These are phyloP conservation scores for Hydriomena furcata DNA, from an alignment of 2,888 invertebrate species.

Conservation along the genomic window DNA sequence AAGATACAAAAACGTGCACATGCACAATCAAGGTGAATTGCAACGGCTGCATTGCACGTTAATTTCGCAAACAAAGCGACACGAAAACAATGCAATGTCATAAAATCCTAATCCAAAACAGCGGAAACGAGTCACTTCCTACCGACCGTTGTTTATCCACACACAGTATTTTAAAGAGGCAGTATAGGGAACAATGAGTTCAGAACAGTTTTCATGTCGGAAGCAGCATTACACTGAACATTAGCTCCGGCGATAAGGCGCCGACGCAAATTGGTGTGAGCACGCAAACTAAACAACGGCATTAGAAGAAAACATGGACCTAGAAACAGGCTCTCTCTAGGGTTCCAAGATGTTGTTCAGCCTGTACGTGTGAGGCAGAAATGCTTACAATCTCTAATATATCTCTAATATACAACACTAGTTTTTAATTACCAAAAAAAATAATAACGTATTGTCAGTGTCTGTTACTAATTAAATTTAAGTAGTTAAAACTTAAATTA, in stretches of 20 bases:
- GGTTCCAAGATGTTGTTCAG: conserved; percentile 7
- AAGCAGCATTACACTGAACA: conserved; percentile 78
- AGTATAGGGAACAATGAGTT: conserved; percentile 61
- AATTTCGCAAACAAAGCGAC: conserved; percentile 28
- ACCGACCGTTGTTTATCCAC: conserved; percentile 46
- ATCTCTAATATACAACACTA: too few relatives aligned
- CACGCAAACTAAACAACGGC: conserved; percentile 65
- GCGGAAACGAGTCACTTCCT: conserved; percentile 53
- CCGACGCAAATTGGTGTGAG: conserved; percentile 69
- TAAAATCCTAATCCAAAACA: conserved; percentile 42
- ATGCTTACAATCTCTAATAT: too few relatives aligned
- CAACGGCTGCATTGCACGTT: conserved; percentile 19
- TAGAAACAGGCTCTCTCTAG: conserved; percentile 28
- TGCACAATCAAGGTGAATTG: conserved; percentile 17
- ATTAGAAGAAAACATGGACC: conserved; percentile 49
- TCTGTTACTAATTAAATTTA: too few relatives aligned
- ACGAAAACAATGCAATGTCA: conserved; percentile 36
- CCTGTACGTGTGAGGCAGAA: background rate
- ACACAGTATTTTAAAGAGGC: conserved; percentile 55
- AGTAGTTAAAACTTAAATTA: too few relatives aligned
- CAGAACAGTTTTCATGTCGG: conserved; percentile 77
- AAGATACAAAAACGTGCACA: conserved; percentile 18
- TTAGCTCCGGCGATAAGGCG: conserved; percentile 77
- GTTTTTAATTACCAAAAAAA: too few relatives aligned
- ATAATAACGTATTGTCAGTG: too few relatives aligned